phyloP scores from a whole-genome alignment of 2,797 vertebrate species.

The Eidolon dupreanum region DNA sequence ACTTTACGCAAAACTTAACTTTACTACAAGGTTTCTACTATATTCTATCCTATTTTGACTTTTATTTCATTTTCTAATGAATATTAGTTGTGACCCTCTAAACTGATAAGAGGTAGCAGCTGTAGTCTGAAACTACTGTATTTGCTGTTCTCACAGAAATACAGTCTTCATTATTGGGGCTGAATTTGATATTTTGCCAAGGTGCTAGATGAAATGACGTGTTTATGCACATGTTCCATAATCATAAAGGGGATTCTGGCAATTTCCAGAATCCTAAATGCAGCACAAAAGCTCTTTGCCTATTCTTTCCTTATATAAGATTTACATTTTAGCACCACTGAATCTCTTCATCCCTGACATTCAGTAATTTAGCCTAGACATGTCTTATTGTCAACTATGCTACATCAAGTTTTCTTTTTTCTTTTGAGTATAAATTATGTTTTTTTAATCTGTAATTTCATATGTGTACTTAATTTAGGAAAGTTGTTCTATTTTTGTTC shows the following conservation, averaged over 20 bases:
- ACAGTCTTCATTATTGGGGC: not conserved
- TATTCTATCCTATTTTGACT: not conserved
- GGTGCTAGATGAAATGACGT: not conserved
- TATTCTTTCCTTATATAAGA: not conserved
- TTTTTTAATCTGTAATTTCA: not conserved
- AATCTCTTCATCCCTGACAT: not conserved
- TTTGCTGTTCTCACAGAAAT: not conserved
- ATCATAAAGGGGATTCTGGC: not conserved
- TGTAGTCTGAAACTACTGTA: not conserved
- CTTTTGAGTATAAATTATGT: not conserved
- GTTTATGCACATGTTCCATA: not conserved
- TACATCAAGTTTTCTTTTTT: not conserved
- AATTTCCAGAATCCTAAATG: not conserved
- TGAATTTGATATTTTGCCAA: fast-evolving
- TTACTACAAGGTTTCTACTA: not conserved
- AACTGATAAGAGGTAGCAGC: not conserved
- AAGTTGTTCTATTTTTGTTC: not conserved
- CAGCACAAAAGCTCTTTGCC: not conserved
- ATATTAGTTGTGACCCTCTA: not conserved
- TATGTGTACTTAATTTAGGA: not conserved
- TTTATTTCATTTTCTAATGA: not conserved
- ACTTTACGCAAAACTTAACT: not conserved
- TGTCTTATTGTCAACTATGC: not conserved
- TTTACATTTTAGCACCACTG: not conserved
- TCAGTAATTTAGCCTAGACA: not conserved